Base-by-base conservation (phyloP, 2,113 vertebrate species). In the Corynorhinus townsendii region DNA sequence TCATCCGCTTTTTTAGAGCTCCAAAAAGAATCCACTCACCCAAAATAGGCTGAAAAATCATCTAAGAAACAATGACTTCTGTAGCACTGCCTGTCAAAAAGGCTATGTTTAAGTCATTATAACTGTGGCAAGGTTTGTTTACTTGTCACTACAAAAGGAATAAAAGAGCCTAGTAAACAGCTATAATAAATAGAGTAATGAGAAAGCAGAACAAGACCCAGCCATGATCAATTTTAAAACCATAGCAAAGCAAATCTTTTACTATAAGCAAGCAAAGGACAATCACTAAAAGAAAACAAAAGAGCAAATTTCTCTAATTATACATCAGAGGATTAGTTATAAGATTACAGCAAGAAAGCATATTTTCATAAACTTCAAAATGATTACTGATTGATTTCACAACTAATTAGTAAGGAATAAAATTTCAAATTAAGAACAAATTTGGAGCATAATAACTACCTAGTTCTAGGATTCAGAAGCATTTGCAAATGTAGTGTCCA, bases 291-390 rank as follows among this genome's bases (percentile, higher is more conserved):
- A 93, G 90, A 96, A 97, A 96, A 94, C 62, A 95, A 97, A 97
- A 95, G 91, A 97, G 97, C 96, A 95, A 97, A 97, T 96, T 97
- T 98, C 93, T 96, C 93, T 92, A 98, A 98, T 98, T 97, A 98
- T 93, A 96, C 90, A 96, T 98, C 96, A 98, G 98, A 99, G 99
- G 98, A 99, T 99, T 99, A 99, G 99, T 99, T 98, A 97, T 99
- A 99, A 99, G 99, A 99, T 98, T 99, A 99, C 99, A 99, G 99
- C 99, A 99, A 99, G 99, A 99, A 99, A 99, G 98, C 98, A 96
- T 89, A 98, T 97, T 97, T 97, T 94, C 86, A 35, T 81, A 97
- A 98, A 94, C 45, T 90, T 98, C 93, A 95, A 96, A 97, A 93
- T 91, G 98, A 98, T 98, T 98, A 98, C 98, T 98, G 54, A 97